Base-by-base conservation (phyloP, 2,797 vertebrate species). In the Agapornis canus region DNA sequence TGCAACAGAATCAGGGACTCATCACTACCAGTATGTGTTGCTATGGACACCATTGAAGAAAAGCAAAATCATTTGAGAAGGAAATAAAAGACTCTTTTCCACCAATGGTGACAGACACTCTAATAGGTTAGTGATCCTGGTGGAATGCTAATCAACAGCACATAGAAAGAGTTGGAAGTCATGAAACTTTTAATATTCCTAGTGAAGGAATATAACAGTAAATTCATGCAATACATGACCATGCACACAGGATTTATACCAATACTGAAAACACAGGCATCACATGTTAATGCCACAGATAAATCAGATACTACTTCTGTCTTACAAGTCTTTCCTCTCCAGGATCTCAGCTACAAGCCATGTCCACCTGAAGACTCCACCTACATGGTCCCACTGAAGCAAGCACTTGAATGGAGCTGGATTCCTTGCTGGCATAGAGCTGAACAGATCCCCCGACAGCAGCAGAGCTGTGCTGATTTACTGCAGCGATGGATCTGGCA, bases 31-130 rank as follows among this genome's bases (percentile, higher is more conserved):
- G 59, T 31, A 64, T 89, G 82, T 63, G 91, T 97, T 97, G 89
- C 90, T 88, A 92, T 96, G 93, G 96, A 31, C 92, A 97, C 89
- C 88, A 90, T 66, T 88, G 86, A 78, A 94, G 82, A 96, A 91
- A 95, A 91, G 89, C 93, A 95, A 94, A 96, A 94, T 97, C 81
- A 96, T 97, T 82, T 97, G 92, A 93, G 86, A 85, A 93, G 83
- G 86, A 92, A 90, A 96, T 48, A 82, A 76, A 88, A 69, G 95
- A 76, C 78, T 86, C 73, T 92, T 86, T 95, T 95, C 92, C 93
- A 85, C 78, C 92, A 95, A n/a, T 49, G 57, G 70, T 95, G 88
- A 93, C 92, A 86, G 93, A 70, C 90, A 82, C 60, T 87, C 86
- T 85, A 97, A 96, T 77, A 82, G 88, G 88, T 96, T 95, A 85